Percentiles rank a stretch among this genome's conserved stretches.
These are phyloP conservation scores for Resseliella maxima DNA, from an alignment of 2,888 invertebrate species.

Conservation along the genomic window DNA sequence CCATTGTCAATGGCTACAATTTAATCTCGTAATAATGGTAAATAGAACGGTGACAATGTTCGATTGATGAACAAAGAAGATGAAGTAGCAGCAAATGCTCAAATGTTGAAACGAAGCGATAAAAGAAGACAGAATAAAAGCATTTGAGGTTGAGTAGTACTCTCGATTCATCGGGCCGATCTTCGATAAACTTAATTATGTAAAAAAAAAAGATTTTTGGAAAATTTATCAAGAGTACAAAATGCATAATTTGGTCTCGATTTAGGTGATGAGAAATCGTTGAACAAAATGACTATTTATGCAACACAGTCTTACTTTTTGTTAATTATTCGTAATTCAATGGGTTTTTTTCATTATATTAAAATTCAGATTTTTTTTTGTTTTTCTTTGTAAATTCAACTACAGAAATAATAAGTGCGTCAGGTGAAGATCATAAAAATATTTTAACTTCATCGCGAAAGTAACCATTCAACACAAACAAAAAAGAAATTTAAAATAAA, in stretches of 20 bases:
- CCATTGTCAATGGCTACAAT: conserved; percentile 20
- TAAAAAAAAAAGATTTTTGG: too few relatives aligned
- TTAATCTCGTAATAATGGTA: conserved; percentile 35
- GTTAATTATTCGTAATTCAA: neutral
- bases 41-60: conserved; percentile 19
- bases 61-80: conserved; percentile 29
- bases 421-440: conserved; percentile 28
- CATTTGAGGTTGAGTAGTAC: too few relatives aligned
- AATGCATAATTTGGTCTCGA: too few relatives aligned
- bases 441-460: conserved; percentile 13
- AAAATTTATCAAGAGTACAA: too few relatives aligned
- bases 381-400: neutral
- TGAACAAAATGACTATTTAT: too few relatives aligned
- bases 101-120: neutral
- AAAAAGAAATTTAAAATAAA: neutral
- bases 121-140: neutral
- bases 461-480: neutral
- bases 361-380: too few relatives aligned
- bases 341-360: neutral
- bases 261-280: too few relatives aligned
- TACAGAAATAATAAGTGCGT: neutral
- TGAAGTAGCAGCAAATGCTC: conserved; percentile 34
- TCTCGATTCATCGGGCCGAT: too few relatives aligned
- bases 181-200: too few relatives aligned
- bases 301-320: too few relatives aligned